phyloP scores from a whole-genome alignment of 2,113 vertebrate genomes.

The Gadus macrocephalus region DNA sequence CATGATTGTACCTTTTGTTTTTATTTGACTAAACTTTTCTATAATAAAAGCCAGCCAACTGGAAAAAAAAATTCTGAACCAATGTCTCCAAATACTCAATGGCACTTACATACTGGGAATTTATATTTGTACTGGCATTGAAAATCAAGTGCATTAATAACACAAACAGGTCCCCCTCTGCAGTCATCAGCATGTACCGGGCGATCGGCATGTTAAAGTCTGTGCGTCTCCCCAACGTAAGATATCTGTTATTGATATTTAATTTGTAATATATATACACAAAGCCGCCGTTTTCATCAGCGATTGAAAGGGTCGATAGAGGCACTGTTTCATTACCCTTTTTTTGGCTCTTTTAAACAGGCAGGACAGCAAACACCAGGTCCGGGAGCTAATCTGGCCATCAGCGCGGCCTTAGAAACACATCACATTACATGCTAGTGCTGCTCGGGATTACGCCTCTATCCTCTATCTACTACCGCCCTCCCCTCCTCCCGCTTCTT shows the following conservation, averaged over 20 bases:
- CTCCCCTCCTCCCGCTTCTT: slow-evolving; percentile 15
- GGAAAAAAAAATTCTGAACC: too few relatives aligned
- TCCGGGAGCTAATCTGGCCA: slow-evolving; percentile 49
- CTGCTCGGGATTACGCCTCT: slow-evolving; percentile 48
- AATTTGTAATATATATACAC: slow-evolving; percentile 67
- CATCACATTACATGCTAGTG: slow-evolving; percentile 59
- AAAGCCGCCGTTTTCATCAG: slow-evolving; percentile 49
- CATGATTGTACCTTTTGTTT: too few relatives aligned
- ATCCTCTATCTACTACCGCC: slow-evolving; percentile 23
- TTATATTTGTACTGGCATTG: too few relatives aligned
- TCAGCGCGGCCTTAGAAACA: slow-evolving; percentile 26
- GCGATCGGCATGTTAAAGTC: slow-evolving; percentile 27
- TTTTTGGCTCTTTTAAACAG: slow-evolving; percentile 48
- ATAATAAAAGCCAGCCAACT: too few relatives aligned
- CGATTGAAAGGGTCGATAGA: slow-evolving; percentile 42
- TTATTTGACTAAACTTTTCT: too few relatives aligned
- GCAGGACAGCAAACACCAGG: slow-evolving; percentile 56
- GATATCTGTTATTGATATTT: slow-evolving; percentile 43
- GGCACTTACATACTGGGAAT: too few relatives aligned
- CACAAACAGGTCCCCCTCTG: not conserved
- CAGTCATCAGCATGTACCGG: slow-evolving; percentile 2
- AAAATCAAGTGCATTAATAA: too few relatives aligned
- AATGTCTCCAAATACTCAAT: too few relatives aligned
- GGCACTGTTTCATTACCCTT: slow-evolving; percentile 45
- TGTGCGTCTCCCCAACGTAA: slow-evolving; percentile 31